A percentile compares a stretch with the other conserved stretches of the same genome.
These are phyloP conservation scores for Vulpes lagopus DNA, from an alignment of 2,113 vertebrate species.

Conservation along the genomic window DNA sequence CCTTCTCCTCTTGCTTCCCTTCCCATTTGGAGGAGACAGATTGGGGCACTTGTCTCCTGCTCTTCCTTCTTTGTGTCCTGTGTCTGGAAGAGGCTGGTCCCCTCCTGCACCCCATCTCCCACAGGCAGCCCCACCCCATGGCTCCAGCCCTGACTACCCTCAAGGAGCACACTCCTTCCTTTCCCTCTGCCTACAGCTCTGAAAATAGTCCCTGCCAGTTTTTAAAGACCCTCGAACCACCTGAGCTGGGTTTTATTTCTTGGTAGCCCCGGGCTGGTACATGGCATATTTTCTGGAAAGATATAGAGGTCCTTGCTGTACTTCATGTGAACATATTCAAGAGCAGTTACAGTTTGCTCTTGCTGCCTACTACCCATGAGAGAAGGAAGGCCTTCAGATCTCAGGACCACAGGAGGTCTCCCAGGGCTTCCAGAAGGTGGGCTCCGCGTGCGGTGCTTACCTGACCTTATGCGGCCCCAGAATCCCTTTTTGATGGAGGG, in stretches of 20 bases:
- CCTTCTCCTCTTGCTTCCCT: background rate
- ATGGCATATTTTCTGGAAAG: background rate
- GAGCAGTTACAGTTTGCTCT: background rate
- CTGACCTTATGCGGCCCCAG: background rate
- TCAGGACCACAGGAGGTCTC: background rate
- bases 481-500: background rate
- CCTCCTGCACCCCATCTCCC: fast-evolving
- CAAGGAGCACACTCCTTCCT: fast-evolving
- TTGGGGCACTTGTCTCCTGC: background rate
- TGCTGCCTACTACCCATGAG: background rate
- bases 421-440: background rate
- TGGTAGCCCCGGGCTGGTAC: background rate
- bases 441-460: background rate
- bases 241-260: background rate
- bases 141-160: background rate
- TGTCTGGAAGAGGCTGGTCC: background rate
- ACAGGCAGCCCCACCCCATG: background rate
- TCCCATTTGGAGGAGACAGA: background rate
- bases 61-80: background rate
- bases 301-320: background rate
- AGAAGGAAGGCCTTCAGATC: fast-evolving
- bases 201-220: background rate
- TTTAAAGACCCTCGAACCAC: background rate
- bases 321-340: background rate
- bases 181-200: background rate